Base-by-base conservation (phyloP, 2,888 invertebrate species). In the Leptura quadrifasciata region DNA sequence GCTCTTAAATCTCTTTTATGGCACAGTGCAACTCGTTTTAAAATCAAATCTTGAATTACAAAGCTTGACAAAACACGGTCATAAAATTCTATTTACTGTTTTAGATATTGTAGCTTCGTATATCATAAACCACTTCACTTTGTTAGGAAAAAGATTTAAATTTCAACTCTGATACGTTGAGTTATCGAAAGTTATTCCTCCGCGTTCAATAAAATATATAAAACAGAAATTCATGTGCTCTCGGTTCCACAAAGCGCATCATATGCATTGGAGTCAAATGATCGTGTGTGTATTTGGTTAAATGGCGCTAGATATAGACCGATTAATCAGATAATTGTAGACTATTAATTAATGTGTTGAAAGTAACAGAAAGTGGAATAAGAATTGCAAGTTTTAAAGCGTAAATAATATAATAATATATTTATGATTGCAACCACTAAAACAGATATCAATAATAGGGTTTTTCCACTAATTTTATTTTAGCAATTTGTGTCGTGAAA, bases 1-100 rank as follows among this genome's bases (percentile, higher is more conserved):
- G 82, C 78, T 79, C 81, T 79, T 84, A 84, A 84, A 84, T 84
- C 84, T 83, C 81, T 81, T 83, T 83, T 84, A 84, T 81, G 75
- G 78, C 79, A 80, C 76, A 63, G 79, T 76, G 77, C 81, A 81
- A 80, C 77, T 83, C 82, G 82, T 78, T 84, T 78, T 82, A 81
- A 81, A 84, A 84, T 83, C 79, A 83, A 80, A 82, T 83, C 82
- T 77, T 80, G 79, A 79, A 83, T 83, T 79, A 82, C 82, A 79
- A 78, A 80, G 81, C 81, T 83, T 82, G 79, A 84, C 83, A 83
- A 83, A 83, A 83, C 82, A 82, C 72, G 79, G 76, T 77, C 81
- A 77, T 83, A 84, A 84, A 83, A 81, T 82, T 81, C 81, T 80
- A 80, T 81, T 84, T 81, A 83, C 82, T 82, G 81, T 83, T 82